Evolutionary conservation across 2,113 vertebrate species (phyloP), one percentile per base, ranked within the genome.

Genomic region (Varanus komodoensis): DNA sequence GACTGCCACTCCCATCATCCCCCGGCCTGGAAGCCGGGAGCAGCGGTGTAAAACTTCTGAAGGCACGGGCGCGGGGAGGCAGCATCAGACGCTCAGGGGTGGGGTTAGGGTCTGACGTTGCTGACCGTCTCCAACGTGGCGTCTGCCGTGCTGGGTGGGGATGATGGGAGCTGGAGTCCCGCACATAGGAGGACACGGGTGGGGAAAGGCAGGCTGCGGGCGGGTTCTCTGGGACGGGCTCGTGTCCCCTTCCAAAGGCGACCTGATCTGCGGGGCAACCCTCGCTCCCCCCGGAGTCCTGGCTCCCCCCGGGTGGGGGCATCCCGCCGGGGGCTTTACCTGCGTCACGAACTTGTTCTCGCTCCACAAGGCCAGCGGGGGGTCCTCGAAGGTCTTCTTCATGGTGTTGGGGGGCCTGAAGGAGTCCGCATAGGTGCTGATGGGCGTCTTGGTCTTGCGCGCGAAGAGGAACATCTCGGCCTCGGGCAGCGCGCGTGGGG

Each of bases 351-450:
- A 97, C 75, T 95, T 96, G 87, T 95, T 96, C 48, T 94, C 93
- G 8, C 91, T 95, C 92, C 94, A 94, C 15, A 92, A 78, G 32
- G 88, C 54, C 27, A 79, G 4, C 0, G 92, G 74, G 15, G 17
- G 73, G 6, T 95, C 89, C 7, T 87, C 90, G 34, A 77, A 71
- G 34, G 67, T 69, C 80, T 95, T 94, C 91, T 92, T 95, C 90
- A 94, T 54, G 27, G 96, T 93, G 83, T 92, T 87, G 0, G 92
- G 95, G 0, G 80, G 94, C 88, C 95, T 91, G 92, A 93, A 96
- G 80, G 94, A 96, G 84, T 96, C 95, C 0, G 69, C 94, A 80
- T 95, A 97, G 88, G 96, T 97, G 92, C 96, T 97, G 93, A 96
- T 17, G 2, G 93, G 94, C 1, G 96, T 96, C 92, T 94, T 96